Percentiles rank a stretch among this genome's conserved stretches.
Conservation (phyloP, 2,113 vertebrate genomes). For the Tapirus terrestris region DNA sequence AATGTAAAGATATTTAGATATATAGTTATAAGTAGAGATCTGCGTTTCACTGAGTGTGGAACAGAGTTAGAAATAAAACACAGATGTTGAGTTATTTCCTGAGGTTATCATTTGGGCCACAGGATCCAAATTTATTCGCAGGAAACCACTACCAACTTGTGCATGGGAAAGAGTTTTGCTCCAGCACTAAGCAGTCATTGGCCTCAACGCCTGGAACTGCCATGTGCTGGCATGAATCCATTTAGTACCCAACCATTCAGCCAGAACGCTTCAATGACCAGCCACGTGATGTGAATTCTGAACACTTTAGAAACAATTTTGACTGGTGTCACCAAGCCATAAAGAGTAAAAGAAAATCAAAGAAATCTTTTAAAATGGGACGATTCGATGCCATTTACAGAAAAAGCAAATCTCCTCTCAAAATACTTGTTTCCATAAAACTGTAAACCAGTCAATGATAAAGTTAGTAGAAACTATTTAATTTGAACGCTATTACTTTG, state of each 20-base stretch:
- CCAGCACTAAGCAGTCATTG: slow-evolving; percentile 61
- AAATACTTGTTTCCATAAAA: slow-evolving; percentile 13
- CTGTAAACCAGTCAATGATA: neutral
- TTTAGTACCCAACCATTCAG: slow-evolving; percentile 71
- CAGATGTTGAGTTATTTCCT: neutral
- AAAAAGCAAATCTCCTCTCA: neutral
- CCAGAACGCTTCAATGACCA: slow-evolving; percentile 70
- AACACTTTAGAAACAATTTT: slow-evolving; percentile 73
- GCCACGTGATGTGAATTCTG: slow-evolving; percentile 76
- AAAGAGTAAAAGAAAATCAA: slow-evolving; percentile 38
- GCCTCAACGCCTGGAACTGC: slow-evolving; percentile 43
- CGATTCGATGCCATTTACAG: neutral
- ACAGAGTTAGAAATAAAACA: neutral
- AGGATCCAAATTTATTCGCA: neutral
- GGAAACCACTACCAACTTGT: slow-evolving; percentile 30
- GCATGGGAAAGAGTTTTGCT: slow-evolving; percentile 44
- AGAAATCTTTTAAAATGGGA: neutral
- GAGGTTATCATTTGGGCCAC: neutral
- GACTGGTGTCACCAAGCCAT: slow-evolving; percentile 43
- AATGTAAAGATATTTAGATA: neutral
- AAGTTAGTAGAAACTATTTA: neutral
- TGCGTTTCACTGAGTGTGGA: neutral
- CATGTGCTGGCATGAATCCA: slow-evolving; percentile 74
- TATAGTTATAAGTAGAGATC: neutral
- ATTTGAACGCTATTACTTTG: neutral